Percentiles rank a stretch among this genome's conserved stretches.
Evolutionary conservation across 2,113 vertebrate genomes (phyloP).

Genomic region (Larimichthys crocea): DNA sequence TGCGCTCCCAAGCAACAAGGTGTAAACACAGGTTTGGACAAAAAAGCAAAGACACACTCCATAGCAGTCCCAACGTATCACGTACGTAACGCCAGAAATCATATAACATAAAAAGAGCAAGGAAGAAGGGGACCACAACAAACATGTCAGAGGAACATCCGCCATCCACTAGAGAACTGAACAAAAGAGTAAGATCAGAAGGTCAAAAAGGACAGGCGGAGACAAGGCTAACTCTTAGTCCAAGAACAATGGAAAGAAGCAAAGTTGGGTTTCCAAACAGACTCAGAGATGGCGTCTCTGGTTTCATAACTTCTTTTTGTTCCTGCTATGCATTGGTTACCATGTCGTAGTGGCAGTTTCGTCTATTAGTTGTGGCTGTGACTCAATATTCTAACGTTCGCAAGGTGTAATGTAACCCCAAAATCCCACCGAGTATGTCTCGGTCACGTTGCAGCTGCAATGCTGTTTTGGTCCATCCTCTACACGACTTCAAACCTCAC

Average conservation of each 20-base stretch:
- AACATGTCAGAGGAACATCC: background rate
- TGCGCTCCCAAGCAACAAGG: background rate
- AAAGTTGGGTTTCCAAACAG: background rate
- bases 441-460: no score
- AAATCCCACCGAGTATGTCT: no score
- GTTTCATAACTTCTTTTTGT: no score
- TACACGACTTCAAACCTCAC: no score
- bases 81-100: no score
- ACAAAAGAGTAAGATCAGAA: background rate
- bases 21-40: background rate
- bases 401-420: no score
- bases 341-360: no score
- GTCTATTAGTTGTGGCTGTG: no score
- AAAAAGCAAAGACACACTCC: background rate
- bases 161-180: background rate
- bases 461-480: no score
- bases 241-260: background rate
- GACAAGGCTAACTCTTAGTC: background rate
- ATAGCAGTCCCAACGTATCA: background rate
- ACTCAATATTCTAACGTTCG: no score
- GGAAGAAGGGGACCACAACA: background rate
- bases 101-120: background rate
- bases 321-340: no score
- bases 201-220: background rate
- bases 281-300: no score